Base-by-base conservation (phyloP, 2,888 invertebrate species). In the Eledone cirrhosa region DNA sequence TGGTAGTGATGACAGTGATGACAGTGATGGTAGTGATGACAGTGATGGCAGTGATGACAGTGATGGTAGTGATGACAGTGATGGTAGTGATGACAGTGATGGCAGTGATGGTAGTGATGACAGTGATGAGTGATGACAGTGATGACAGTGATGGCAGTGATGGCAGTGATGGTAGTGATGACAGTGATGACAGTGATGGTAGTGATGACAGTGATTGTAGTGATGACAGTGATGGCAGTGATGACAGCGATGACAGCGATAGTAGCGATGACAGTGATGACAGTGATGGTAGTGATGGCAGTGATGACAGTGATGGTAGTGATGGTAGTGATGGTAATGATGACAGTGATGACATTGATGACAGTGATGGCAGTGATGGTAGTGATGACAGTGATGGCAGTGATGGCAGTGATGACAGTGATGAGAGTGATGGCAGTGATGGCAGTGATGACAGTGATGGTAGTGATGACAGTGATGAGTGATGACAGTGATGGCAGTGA, bases 201-300 rank as follows among this genome's bases (percentile, higher is more conserved):
- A 14, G 14, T 53, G 63, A 24, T 72, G 77, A 5, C 29, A 33
- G 29, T 76, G 72, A n/a, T n/a, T n/a, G n/a, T n/a, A n/a, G n/a
- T n/a, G n/a, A n/a, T n/a, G n/a, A n/a, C n/a, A n/a, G n/a, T 69
- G 72, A 24, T 69, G 72, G 27, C 72, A 24, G 72, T 24, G 72
- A 27, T 69, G 72, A 24, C 27, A 24, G 72, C 24, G 72, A 27
- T 69, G 72, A 24, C 72, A 24, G 72, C 24, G 72, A 27, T 69
- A 27, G 27, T 27, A 24, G 72, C 27, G 72, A 24, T 24, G 72
- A 24, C 72, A 24, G 72, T 69, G 72, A 48, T 27, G 53, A 13
- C 22, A 48, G 77, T 29, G 77, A 29, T 77, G 77, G 53, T 77
- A 53, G 77, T 27, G 27, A 77, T 65, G 77, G 27, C 27, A 27